Percentiles rank a stretch among this genome's conserved stretches.
Evolutionary conservation across 2,888 invertebrate species (phyloP).

Genomic region (Drosophila neoperkinsi): DNA sequence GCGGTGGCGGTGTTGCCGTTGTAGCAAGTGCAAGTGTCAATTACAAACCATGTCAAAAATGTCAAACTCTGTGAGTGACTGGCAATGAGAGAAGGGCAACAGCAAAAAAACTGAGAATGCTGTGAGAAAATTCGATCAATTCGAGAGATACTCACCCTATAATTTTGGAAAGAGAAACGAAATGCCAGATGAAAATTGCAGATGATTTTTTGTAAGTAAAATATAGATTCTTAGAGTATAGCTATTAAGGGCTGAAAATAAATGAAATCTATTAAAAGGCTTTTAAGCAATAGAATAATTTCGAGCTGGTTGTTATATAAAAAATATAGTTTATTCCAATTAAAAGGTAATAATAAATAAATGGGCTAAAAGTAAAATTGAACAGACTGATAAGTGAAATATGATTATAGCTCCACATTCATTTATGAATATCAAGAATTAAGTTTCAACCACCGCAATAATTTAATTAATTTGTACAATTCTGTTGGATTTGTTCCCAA

Average conservation of each 20-base stretch:
- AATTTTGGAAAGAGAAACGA: neutral
- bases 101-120: constrained; percentile 4
- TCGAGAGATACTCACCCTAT: constrained; percentile 36
- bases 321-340: neutral
- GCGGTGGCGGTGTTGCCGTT: constrained; percentile 42
- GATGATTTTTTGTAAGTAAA: neutral
- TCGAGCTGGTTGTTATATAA: neutral
- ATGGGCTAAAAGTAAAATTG: neutral
- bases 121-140: neutral
- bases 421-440: neutral
- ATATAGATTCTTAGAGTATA: neutral
- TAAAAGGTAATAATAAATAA: accelerated
- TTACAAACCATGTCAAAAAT: constrained; percentile 83
- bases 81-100: constrained; percentile 44
- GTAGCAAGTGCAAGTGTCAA: constrained; percentile 82
- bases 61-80: constrained; percentile 79
- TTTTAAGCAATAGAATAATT: neutral
- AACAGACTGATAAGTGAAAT: neutral
- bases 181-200: neutral
- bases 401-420: neutral
- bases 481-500: neutral
- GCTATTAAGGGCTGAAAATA: neutral
- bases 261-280: neutral
- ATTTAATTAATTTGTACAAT: neutral
- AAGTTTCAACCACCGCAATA: neutral